phyloP scores from a whole-genome alignment of 2,113 vertebrate genomes.

The Todiramphus saurophagus region DNA sequence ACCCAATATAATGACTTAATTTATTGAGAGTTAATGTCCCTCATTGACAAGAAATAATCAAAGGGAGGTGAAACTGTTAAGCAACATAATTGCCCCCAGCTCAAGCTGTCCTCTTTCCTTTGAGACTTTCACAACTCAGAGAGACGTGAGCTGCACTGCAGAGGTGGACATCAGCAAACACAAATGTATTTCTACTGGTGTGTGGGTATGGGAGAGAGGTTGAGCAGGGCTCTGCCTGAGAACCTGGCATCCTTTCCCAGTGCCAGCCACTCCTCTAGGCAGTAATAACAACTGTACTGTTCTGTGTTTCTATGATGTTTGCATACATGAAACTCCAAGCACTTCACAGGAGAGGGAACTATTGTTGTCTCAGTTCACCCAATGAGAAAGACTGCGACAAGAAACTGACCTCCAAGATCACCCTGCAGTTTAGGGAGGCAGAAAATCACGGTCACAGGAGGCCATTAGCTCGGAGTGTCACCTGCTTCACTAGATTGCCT shows the following conservation, averaged over 20 bases:
- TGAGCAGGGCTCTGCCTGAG: background rate
- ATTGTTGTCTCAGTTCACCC: background rate
- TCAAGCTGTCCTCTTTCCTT: background rate
- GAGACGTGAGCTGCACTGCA: background rate
- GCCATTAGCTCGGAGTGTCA: background rate
- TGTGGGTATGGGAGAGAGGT: background rate
- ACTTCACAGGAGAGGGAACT: background rate
- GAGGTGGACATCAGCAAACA: background rate
- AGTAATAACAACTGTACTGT: background rate
- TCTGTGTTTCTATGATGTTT: background rate
- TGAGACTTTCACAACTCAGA: background rate
- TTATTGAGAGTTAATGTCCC: conserved; percentile 19
- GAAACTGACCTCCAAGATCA: background rate
- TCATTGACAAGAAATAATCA: background rate
- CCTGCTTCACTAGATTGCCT: background rate
- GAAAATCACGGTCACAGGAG: background rate
- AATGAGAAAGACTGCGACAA: background rate
- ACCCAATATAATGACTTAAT: background rate
- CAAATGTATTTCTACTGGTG: background rate
- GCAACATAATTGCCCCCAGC: background rate
- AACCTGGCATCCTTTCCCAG: background rate
- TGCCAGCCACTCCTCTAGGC: background rate
- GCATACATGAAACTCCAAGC: background rate
- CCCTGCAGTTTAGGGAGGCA: background rate
- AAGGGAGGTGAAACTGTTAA: conserved; percentile 1